phyloP scores from a whole-genome alignment of 2,888 invertebrate genomes.

The Tholera decimalis region DNA sequence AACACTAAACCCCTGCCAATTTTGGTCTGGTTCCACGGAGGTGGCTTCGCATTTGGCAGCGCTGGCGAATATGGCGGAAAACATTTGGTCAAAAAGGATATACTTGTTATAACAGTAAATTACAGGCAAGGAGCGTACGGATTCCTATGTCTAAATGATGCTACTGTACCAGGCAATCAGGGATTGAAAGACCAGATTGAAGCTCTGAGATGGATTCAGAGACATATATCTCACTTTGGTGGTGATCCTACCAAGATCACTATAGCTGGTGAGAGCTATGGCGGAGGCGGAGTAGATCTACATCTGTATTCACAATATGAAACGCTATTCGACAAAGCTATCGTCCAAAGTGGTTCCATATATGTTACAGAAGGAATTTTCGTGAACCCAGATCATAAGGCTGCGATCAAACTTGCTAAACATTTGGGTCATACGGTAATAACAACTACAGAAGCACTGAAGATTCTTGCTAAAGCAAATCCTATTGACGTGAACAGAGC shows the following conservation, averaged over 20 bases:
- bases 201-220: conserved; percentile 78
- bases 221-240: conserved; percentile 79
- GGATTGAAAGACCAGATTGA: conserved; percentile 81
- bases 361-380: conserved; percentile 68
- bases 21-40: conserved; percentile 84
- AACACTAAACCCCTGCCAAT: conserved; percentile 70
- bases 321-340: conserved; percentile 74
- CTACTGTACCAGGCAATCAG: conserved; percentile 75
- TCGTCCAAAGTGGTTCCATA: conserved; percentile 78
- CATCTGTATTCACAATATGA: conserved; percentile 75
- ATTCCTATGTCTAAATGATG: conserved; percentile 79
- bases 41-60: conserved; percentile 77
- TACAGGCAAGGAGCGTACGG: conserved; percentile 83
- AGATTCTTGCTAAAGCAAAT: conserved; percentile 65
- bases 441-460: conserved; percentile 68
- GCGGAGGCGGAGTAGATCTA: conserved; percentile 76
- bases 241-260: conserved; percentile 77
- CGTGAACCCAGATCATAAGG: conserved; percentile 67
- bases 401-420: conserved; percentile 72
- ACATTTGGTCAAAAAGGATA: conserved; percentile 71
- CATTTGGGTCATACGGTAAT: conserved; percentile 67
- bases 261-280: conserved; percentile 82
- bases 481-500: conserved; percentile 71
- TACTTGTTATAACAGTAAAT: conserved; percentile 76
- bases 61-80: conserved; percentile 75